Evolutionary conservation across 2,797 vertebrate species (phyloP), one percentile per base, ranked within the genome.

Genomic region (Pagetopsis macropterus): DNA sequence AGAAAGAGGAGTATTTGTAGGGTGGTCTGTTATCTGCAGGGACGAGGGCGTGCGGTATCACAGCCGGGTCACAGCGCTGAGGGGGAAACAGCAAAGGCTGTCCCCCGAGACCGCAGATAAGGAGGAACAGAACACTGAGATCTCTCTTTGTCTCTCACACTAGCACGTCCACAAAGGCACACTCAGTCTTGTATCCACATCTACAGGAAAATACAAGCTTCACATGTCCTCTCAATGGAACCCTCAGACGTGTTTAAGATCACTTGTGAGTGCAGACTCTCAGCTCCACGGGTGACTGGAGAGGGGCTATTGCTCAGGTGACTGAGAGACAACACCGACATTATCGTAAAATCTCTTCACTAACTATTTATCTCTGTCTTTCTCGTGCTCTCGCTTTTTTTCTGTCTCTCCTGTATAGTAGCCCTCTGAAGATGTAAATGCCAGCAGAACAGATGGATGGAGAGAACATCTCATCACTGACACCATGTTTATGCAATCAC

Each of bases 1-100:
- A 78, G 83, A 86, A 79, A 87, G 84, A 86, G 59, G 72, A 81
- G 85, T 94, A 94, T 94, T 94, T 94, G 94, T 92, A 92, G 93
- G 92, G 89, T 88, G 88, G 78, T 81, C 86, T 91, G 90, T 92
- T 94, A 94, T 94, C 92, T 82, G 80, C 1, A 12, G 75, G 87
- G 90, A 87, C 55, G 68, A 84, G 83, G 89, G 81, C 57, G 46
- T 70, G 72, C 8, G 43, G 82, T 90, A 90, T 88, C 88, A 86
- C 83, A 87, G 86, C 70, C 75, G 65, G 91, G 93, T 91, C 91
- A 90, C 84, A 84, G 76, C 58, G 88, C 91, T 79, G 84, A 82
- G 85, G 88, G 89, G 70, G 82, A 89, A 84, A 66, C 76, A 71
- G 84, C 68, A 51, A 9, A 43, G 78, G 79, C 80, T 84, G 74